Base-by-base conservation (phyloP, 1,140 invertebrate genomes). In the Asobara japonica region DNA sequence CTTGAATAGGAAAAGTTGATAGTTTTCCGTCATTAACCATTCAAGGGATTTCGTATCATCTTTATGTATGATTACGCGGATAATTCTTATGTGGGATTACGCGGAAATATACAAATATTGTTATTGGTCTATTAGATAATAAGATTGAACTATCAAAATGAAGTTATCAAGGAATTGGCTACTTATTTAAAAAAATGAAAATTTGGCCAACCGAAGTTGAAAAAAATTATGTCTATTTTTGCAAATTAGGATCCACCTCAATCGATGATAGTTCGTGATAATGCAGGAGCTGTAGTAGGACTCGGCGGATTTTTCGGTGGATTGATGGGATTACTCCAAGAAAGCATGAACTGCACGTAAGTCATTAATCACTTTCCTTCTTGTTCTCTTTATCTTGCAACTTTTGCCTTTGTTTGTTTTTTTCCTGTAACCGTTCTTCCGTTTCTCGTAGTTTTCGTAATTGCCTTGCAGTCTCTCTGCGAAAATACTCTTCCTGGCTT, bases 321-420 rank as follows among this genome's bases (percentile, higher is more conserved):
- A 18, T 75, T 88, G 5, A 75, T 87, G 30, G 72, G 80, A 20
- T 77, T 88, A 25, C 77, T 88, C 56, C 51, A 83, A 65, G 76
- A 85, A 41, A 82, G 78, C 66, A 77, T 86, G 77, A 88, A 87
- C 76, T 88, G 85, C 81, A 82, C 84, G 86, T 87, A 68, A 86
- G 84, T 56, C 18, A 29, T 7, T 61, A 8, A 51, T 65, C 29
- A 29, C 66, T 22, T 16, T 69, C 72, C 20, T 25, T 73, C 25
- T 22, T 71, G 22, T n/a, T 45, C 29, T 27, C 69, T 18, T 69
- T 30, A 11, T 76, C 30, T 2, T 16, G 75, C 64, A 11, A 16
- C 36, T 31, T 66, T 60, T 20, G 67, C 13, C 45, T 27, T 33
- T 68, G 72, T 69, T 20, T 27, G 16, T 72, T n/a, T 64, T 75